phyloP scores from a whole-genome alignment of 2,888 invertebrate species.

The Sesia bembeciformis region DNA sequence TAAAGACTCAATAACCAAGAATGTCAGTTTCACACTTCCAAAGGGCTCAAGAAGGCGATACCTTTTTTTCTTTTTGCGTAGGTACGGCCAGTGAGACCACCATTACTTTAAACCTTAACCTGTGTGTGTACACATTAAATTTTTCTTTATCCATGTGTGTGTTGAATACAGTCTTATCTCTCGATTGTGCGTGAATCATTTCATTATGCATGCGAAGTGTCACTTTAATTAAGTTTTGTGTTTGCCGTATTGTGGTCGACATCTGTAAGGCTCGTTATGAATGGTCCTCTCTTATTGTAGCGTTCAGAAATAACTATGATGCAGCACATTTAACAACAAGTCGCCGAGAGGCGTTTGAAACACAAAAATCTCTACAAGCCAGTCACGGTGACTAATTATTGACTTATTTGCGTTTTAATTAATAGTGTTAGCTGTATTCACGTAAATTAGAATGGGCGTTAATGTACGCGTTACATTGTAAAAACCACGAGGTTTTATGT shows the following conservation, averaged over 20 bases:
- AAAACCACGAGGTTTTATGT: neutral
- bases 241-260: conserved; percentile 52
- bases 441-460: conserved; percentile 6
- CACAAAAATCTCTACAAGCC: conserved; percentile 1
- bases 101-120: conserved; percentile 2
- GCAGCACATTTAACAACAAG: conserved; percentile 19
- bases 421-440: neutral
- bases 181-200: conserved; percentile 53
- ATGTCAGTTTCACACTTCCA: no score
- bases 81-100: conserved; percentile 1
- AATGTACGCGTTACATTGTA: neutral
- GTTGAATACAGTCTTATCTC: conserved; percentile 18
- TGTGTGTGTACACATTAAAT: conserved; percentile 5
- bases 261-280: conserved; percentile 48
- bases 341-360: conserved; percentile 4
- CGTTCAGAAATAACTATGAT: conserved; percentile 50
- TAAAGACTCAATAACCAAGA: no score
- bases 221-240: conserved; percentile 68
- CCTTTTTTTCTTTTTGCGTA: conserved; percentile 1
- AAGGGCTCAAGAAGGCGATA: no score
- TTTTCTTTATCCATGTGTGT: conserved; percentile 6
- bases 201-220: conserved; percentile 63
- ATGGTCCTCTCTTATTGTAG: conserved; percentile 36
- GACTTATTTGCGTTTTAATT: conserved; percentile 2
- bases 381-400: conserved; percentile 14